Evolutionary conservation across 2,888 invertebrate genomes (phyloP).

Genomic region (Drosophila suboccidentalis): DNA sequence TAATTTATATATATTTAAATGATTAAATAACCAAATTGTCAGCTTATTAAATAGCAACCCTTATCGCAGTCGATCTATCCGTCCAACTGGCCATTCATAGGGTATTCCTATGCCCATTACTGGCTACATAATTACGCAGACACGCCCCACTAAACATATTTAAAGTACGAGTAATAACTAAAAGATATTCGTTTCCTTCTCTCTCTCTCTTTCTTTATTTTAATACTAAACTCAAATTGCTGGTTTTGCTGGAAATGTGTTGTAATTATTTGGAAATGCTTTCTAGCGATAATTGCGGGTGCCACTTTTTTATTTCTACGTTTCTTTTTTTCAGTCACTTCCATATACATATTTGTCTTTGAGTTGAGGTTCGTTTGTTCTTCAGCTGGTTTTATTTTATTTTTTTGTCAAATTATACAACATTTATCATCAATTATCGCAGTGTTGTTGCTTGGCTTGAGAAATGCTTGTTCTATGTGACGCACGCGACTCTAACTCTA

Average conservation of each 20-base stretch:
- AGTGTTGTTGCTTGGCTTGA: conserved; percentile 58
- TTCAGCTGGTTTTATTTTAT: conserved; percentile 33
- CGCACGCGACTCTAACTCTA: conserved; percentile 69
- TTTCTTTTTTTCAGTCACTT: not conserved
- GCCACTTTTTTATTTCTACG: conserved; percentile 46
- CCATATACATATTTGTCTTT: conserved; percentile 1
- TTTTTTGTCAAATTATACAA: conserved; percentile 83
- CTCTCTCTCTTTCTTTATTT: conserved; percentile 10
- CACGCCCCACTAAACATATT: conserved; percentile 61
- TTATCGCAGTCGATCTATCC: conserved; percentile 1
- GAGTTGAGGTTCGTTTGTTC: conserved; percentile 18
- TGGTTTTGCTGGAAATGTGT: conserved; percentile 54
- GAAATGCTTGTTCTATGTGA: conserved; percentile 71
- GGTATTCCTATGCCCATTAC: conserved; percentile 52
- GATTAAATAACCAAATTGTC: conserved; percentile 19
- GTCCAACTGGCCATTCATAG: conserved; percentile 17
- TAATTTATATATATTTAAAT: conserved; percentile 5
- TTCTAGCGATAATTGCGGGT: conserved; percentile 79
- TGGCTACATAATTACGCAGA: conserved; percentile 63
- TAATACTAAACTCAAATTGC: conserved; percentile 14
- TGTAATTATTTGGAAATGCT: conserved; percentile 79
- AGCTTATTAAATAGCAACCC: conserved; percentile 23
- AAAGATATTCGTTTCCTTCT: conserved; percentile 14
- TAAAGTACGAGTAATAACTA: conserved; percentile 10
- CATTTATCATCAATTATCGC: conserved; percentile 85